phyloP scores from a whole-genome alignment of 2,888 invertebrate species.

The Chouioia cunea region DNA sequence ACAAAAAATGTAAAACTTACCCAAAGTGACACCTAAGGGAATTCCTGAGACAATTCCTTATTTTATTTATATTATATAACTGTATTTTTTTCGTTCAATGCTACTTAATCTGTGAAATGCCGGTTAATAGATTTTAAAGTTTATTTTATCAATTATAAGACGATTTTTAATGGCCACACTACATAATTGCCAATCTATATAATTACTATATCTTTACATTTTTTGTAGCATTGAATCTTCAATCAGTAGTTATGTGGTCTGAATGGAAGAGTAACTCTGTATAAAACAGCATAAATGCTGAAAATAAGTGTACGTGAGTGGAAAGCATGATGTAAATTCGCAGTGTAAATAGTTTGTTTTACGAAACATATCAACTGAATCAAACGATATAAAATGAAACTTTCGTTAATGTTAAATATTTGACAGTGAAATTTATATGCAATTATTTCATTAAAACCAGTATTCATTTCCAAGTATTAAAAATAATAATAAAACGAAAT shows the following conservation, averaged over 20 bases:
- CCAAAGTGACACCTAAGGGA: slow-evolving; percentile 43
- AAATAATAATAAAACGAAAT: too few species aligned
- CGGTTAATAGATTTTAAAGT: not conserved
- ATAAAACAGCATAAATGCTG: slow-evolving; percentile 1
- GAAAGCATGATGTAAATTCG: slow-evolving; percentile 26
- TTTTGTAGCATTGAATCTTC: too few species aligned
- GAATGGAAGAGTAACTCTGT: slow-evolving; percentile 15
- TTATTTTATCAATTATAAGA: not conserved
- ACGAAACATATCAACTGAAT: too few species aligned
- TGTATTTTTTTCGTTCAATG: not conserved
- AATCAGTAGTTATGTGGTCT: slow-evolving; percentile 5
- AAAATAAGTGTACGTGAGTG: slow-evolving; percentile 11
- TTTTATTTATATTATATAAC: slow-evolving; percentile 15
- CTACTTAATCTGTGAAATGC: not conserved
- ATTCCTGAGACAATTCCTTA: slow-evolving; percentile 46
- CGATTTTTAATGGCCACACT: not conserved
- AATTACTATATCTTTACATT: too few species aligned
- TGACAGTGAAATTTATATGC: too few species aligned
- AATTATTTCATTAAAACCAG: too few species aligned
- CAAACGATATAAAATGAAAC: too few species aligned
- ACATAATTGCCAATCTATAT: not conserved
- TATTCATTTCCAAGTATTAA: too few species aligned
- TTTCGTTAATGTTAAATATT: too few species aligned
- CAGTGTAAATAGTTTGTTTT: not conserved
- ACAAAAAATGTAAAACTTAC: slow-evolving; percentile 14